A percentile compares a stretch with the other conserved stretches of the same genome.
These are phyloP conservation scores for Aepyceros melampus DNA, from an alignment of 2,113 vertebrate genomes.

Conservation along the genomic window DNA sequence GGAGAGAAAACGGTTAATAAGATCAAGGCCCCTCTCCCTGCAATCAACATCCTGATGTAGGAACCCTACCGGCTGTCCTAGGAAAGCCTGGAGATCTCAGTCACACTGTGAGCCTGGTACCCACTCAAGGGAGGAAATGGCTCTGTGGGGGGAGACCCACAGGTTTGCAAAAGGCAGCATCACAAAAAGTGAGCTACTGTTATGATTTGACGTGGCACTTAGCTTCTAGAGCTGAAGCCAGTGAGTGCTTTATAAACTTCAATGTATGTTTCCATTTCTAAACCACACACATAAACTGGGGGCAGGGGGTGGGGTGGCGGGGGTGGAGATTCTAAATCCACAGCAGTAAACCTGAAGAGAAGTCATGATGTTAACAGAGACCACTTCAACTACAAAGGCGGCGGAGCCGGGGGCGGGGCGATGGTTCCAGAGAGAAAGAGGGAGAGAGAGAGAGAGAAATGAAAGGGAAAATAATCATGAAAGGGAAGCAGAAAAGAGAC, in stretches of 20 bases:
- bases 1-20: background rate
- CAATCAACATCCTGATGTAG: background rate
- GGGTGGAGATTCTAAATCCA: background rate
- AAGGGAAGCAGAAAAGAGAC: slow-evolving; percentile 17
- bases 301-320: background rate
- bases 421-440: background rate
- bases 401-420: background rate
- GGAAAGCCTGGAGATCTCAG: background rate
- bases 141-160: background rate
- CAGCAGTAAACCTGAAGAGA: background rate
- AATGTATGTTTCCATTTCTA: background rate
- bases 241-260: background rate
- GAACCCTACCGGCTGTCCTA: background rate
- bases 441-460: background rate
- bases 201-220: background rate
- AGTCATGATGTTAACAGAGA: background rate
- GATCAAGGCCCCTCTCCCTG: background rate
- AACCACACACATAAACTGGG: background rate
- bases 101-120: background rate
- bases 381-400: background rate
- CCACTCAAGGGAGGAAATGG: background rate
- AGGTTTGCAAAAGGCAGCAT: background rate
- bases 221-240: background rate
- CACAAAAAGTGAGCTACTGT: background rate
- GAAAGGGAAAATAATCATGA: slow-evolving; percentile 38